These are phyloP conservation scores for Capreolus pygargus DNA, from an alignment of 2,113 vertebrate species.

Conservation along the genomic window DNA sequence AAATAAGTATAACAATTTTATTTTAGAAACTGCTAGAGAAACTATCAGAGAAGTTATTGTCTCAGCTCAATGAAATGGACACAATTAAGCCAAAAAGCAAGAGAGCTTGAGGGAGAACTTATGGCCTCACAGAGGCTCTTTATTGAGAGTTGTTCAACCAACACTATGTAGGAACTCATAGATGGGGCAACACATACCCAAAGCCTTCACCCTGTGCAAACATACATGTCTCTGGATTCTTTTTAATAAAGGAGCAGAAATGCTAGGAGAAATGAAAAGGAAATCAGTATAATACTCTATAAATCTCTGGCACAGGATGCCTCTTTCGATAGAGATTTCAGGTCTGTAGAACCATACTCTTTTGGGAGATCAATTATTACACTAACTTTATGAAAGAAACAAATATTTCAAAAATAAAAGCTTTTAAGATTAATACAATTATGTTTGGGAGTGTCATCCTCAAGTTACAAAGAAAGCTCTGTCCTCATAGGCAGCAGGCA, in stretches of 20 bases:
- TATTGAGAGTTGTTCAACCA: background rate
- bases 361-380: background rate
- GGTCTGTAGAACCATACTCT: background rate
- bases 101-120: background rate
- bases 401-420: background rate
- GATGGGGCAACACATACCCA: background rate
- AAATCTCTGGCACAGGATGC: background rate
- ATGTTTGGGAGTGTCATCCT: background rate
- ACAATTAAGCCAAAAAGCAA: background rate
- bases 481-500: too few relatives aligned
- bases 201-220: background rate
- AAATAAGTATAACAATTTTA: constrained; percentile 13
- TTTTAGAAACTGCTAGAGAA: constrained; percentile 20
- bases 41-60: background rate
- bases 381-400: background rate
- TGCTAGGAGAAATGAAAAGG: too few relatives aligned
- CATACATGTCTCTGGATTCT: background rate
- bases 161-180: background rate
- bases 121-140: background rate
- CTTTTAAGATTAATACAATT: background rate
- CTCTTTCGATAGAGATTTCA: background rate
- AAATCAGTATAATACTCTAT: background rate
- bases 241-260: background rate
- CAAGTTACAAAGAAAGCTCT: background rate
- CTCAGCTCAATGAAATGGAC: constrained; percentile 27